phyloP scores from a whole-genome alignment of 2,888 invertebrate genomes.

The Sialis fuliginosa region DNA sequence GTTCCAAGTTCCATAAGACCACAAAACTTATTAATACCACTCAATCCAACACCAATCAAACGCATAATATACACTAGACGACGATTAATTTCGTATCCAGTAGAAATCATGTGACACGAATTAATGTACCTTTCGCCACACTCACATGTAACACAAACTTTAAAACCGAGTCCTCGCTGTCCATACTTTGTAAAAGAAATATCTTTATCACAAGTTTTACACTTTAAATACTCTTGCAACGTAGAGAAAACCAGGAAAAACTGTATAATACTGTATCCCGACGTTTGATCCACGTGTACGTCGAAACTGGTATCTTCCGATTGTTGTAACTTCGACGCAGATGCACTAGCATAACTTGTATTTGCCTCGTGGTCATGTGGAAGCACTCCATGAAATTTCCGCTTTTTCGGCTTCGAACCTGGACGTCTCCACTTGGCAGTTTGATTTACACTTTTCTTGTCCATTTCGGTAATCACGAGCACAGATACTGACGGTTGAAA shows the following conservation, averaged over 20 bases:
- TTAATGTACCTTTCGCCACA: conserved; percentile 10
- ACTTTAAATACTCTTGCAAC: conserved; percentile 3
- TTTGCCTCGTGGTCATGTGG: no score
- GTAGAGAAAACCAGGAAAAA: conserved; percentile 7
- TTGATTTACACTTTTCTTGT: no score
- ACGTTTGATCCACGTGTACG: no score
- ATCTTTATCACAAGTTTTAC: neutral
- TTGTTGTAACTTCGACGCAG: no score
- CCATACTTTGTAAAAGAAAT: conserved; percentile 3
- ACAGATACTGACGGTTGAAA: no score
- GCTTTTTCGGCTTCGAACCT: no score
- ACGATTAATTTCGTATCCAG: conserved; percentile 12
- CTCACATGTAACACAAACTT: conserved; percentile 9
- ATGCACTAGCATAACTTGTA: no score
- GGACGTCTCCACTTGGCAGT: no score
- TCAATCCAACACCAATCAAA: conserved; percentile 9
- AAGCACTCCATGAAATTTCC: no score
- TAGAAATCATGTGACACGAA: conserved; percentile 8
- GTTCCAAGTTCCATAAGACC: conserved; percentile 9
- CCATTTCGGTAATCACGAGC: no score
- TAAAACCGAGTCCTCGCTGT: conserved; percentile 10
- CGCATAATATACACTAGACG: conserved; percentile 10
- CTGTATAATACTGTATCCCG: conserved; percentile 7
- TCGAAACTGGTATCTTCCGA: no score
- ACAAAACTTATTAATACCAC: conserved; percentile 9